Percentiles rank a stretch among this genome's conserved stretches.
Conservation (phyloP, 1,140 invertebrate species). For the Bombus superbus region DNA sequence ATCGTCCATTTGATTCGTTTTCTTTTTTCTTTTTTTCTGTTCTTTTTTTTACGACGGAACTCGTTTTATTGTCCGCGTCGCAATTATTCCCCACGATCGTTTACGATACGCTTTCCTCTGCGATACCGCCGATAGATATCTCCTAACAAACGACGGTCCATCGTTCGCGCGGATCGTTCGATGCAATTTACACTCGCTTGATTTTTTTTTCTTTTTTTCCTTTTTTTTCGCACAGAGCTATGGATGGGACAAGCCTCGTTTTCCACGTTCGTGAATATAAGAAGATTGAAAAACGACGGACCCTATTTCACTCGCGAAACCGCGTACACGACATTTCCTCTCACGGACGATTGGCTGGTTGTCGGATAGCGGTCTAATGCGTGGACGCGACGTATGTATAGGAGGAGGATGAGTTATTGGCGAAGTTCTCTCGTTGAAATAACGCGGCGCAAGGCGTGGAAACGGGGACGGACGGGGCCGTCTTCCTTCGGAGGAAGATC, state of each 20-base stretch:
- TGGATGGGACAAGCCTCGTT: slow-evolving; percentile 1
- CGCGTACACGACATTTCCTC: slow-evolving; percentile 39
- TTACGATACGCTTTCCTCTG: background rate
- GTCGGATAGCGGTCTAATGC: slow-evolving; percentile 11
- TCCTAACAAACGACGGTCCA: background rate
- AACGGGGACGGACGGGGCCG: background rate
- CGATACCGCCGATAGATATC: background rate
- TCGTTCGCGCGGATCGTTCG: background rate
- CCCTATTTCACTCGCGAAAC: background rate
- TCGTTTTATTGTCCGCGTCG: slow-evolving; percentile 18
- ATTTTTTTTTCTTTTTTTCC: background rate
- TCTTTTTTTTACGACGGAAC: slow-evolving; percentile 22
- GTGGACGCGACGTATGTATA: slow-evolving; percentile 1
- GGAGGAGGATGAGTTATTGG: slow-evolving; percentile 41
- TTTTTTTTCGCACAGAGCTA: background rate
- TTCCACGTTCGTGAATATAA: slow-evolving; percentile 23
- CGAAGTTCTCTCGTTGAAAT: slow-evolving; percentile 29
- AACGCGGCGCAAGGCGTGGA: background rate
- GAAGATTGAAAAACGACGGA: slow-evolving; percentile 22
- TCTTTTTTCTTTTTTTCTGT: background rate
- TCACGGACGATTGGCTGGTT: slow-evolving; percentile 41
- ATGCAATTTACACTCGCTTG: background rate
- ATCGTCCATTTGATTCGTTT: slow-evolving; percentile 32
- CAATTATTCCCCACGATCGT: slow-evolving; percentile 7
- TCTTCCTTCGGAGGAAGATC: slow-evolving; percentile 40